Evolutionary conservation across 2,888 invertebrate genomes (phyloP).

Genomic region (Steinernema scapterisci): DNA sequence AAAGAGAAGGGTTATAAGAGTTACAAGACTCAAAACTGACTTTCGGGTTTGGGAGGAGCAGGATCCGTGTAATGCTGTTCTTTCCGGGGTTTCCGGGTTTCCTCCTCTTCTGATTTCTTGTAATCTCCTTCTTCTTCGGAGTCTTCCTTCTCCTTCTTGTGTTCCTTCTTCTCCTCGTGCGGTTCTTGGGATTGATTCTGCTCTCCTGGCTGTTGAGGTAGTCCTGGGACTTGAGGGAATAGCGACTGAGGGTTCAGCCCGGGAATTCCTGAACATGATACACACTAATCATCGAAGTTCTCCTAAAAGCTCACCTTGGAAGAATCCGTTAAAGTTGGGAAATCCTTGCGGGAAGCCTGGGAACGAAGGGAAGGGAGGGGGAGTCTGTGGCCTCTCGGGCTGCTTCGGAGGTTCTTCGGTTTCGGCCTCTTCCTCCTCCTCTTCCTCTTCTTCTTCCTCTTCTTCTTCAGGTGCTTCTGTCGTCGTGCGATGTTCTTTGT

Average conservation of each 20-base stretch:
- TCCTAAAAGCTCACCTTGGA: not conserved
- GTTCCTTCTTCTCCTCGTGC: not conserved
- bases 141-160: not conserved
- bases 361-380: slow-evolving; percentile 12
- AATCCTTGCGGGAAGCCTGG: slow-evolving; percentile 26
- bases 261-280: not conserved
- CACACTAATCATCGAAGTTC: too few relatives aligned
- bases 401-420: not conserved
- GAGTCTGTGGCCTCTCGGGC: slow-evolving; percentile 11
- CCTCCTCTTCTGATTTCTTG: not conserved
- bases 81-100: not conserved
- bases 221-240: not conserved
- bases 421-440: not conserved
- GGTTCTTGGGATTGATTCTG: not conserved
- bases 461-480: not conserved
- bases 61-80: not conserved
- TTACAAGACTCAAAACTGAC: too few relatives aligned
- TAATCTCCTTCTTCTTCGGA: not conserved
- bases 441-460: not conserved
- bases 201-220: not conserved
- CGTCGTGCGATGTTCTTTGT: not conserved
- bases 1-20: too few relatives aligned
- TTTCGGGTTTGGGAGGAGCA: too few relatives aligned
- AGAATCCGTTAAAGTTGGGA: slow-evolving; percentile 26
- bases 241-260: not conserved